phyloP scores from a whole-genome alignment of 2,888 invertebrate genomes.

The Latheticus oryzae region DNA sequence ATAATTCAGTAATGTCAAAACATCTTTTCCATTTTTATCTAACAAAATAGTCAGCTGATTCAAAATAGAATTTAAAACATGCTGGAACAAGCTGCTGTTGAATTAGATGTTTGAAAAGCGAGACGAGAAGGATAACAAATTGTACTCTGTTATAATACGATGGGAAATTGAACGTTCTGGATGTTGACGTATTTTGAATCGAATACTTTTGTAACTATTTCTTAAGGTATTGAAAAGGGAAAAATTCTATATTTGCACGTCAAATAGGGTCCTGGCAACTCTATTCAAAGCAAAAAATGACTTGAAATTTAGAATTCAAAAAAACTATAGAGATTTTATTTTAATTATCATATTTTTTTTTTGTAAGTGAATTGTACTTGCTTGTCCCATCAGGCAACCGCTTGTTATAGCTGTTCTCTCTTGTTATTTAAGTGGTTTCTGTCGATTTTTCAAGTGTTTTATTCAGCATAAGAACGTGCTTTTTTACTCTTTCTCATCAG shows the following conservation, averaged over 20 bases:
- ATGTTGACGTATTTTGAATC: constrained; percentile 5
- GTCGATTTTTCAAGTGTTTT: constrained; percentile 26
- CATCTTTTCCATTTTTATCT: too few relatives aligned
- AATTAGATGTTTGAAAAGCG: constrained; percentile 7
- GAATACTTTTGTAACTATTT: constrained; percentile 5
- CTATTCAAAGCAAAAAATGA: too few relatives aligned
- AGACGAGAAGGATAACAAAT: constrained; percentile 11
- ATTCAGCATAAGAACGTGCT: constrained; percentile 19
- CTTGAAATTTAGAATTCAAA: too few relatives aligned
- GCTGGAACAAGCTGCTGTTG: constrained; percentile 1
- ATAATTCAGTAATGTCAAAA: too few relatives aligned
- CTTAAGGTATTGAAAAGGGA: background rate
- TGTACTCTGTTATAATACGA: constrained; percentile 8
- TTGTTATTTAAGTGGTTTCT: constrained; percentile 26
- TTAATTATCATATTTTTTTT: too few relatives aligned
- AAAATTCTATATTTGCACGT: too few relatives aligned
- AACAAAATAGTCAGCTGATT: too few relatives aligned
- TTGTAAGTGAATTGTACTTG: background rate
- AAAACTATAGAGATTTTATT: too few relatives aligned
- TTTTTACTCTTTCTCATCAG: constrained; percentile 6
- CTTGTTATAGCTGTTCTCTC: constrained; percentile 4
- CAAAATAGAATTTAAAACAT: constrained; percentile 2
- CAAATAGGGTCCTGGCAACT: too few relatives aligned
- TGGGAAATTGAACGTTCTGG: constrained; percentile 7
- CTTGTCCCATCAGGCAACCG: background rate